These are phyloP conservation scores for Chirona hameri DNA, from an alignment of 2,888 invertebrate species.

Conservation along the genomic window DNA sequence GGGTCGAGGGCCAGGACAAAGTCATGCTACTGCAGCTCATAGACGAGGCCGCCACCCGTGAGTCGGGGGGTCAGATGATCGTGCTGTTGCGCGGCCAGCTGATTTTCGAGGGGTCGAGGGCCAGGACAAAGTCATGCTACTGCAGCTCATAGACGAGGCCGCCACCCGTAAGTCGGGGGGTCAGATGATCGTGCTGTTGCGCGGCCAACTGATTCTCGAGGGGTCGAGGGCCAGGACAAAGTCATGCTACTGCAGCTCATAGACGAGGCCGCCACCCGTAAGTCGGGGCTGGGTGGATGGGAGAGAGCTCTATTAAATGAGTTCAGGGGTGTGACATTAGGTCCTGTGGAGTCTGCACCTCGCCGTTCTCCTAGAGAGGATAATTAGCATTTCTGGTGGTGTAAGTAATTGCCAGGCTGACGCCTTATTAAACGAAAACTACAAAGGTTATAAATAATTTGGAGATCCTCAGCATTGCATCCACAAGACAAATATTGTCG, in stretches of 20 bases:
- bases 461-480: too few species aligned
- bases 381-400: too few species aligned
- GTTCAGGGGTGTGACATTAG: neutral
- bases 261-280: constrained; percentile 32
- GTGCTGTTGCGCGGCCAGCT: constrained; percentile 37
- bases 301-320: too few species aligned
- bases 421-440: too few species aligned
- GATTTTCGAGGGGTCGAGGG: constrained; percentile 37
- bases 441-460: too few species aligned
- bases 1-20: constrained; percentile 36
- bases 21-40: constrained; percentile 38
- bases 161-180: neutral
- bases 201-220: constrained; percentile 37
- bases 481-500: too few species aligned
- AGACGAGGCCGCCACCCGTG: constrained; percentile 32
- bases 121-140: constrained; percentile 38
- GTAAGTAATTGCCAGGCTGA: too few species aligned
- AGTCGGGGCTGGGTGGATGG: too few species aligned
- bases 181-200: constrained; percentile 37
- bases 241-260: constrained; percentile 38
- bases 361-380: too few species aligned
- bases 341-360: too few species aligned
- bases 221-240: constrained; percentile 35
- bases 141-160: constrained; percentile 36
- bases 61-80: constrained; percentile 36